Base-by-base conservation (phyloP, 2,888 invertebrate species). In the Boloria euphrosyne region DNA sequence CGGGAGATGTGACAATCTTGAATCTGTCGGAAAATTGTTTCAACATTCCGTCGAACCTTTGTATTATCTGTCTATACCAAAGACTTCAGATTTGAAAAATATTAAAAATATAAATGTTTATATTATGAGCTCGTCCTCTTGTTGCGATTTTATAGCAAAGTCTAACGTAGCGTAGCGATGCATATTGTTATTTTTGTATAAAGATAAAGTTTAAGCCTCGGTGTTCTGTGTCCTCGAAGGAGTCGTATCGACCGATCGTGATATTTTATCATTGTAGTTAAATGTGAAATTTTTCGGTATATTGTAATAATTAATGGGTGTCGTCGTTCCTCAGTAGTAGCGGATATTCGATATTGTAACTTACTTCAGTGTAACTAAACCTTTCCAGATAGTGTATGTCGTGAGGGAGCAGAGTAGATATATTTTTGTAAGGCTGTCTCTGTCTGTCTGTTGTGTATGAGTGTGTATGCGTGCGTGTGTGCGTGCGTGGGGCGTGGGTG, bases 381-480 rank as follows among this genome's bases (percentile, higher is more conserved):
- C 59, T 59, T 58, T 47, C 49, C 59, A 47, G 7, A 27, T 49
- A 49, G 49, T 59, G 63, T 22, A n/a, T 43, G 52, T 50, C 62
- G 47, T 58, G 62, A 63, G 59, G 43, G 49, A 62, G 62, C 16
- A 46, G 54, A 64, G 51, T 59, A 61, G 71, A 77, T 80, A 81
- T 84, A 82, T 85, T 83, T 82, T 84, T 84, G 80, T 84, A 82
- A 77, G 77, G 78, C 70, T 61, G 65, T 66, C 59, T 66, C 59
- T 66, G 67, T 57, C 18, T 27, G 14, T 49, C 49, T 49, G 49
- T 47, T 44, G 44, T 44, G n/a, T 55, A 16, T 7, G 55, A 7
- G 7, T 7, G 14, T 14, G 27, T 1, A 18, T 43, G 43, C 43
- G 17, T 18, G 6, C 14, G 43, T 18, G 18, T 10, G 18, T 18